Evolutionary conservation across 2,888 invertebrate genomes (phyloP).

Genomic region (Tinea semifulvella): DNA sequence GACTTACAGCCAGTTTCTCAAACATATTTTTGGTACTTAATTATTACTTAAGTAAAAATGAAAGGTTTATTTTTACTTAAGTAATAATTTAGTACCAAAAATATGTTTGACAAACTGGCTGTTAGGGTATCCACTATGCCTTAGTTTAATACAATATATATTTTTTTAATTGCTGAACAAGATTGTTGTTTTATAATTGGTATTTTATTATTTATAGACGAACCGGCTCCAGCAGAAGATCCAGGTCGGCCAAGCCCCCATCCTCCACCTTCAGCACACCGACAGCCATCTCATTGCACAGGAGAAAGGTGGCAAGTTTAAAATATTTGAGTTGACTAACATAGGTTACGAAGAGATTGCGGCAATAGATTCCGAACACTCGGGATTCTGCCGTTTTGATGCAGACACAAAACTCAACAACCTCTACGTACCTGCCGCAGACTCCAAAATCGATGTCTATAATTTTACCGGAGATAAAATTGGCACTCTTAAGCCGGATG

Average conservation of each 20-base stretch:
- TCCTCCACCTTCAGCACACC: constrained; percentile 70
- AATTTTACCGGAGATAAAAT: constrained; percentile 55
- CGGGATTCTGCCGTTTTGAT: constrained; percentile 77
- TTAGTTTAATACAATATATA: too few species aligned
- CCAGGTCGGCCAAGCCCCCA: constrained; percentile 70
- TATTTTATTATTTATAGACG: constrained; percentile 56
- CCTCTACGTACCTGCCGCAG: constrained; percentile 72
- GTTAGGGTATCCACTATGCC: too few species aligned
- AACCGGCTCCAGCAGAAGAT: constrained; percentile 75
- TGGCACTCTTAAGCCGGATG: constrained; percentile 44
- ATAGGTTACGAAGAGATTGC: constrained; percentile 67
- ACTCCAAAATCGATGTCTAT: constrained; percentile 61
- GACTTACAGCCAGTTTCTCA: too few species aligned
- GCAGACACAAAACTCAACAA: constrained; percentile 67
- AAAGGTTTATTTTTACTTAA: too few species aligned
- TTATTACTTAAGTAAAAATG: too few species aligned
- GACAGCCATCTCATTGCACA: constrained; percentile 73
- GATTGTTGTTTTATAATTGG: too few species aligned
- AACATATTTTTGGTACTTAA: too few species aligned
- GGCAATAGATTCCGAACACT: constrained; percentile 67
- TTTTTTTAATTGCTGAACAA: too few species aligned
- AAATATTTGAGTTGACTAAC: constrained; percentile 71
- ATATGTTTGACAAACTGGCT: too few species aligned
- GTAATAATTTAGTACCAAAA: too few species aligned
- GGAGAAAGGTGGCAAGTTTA: constrained; percentile 76